Base-by-base conservation (phyloP, 35 echinoderm and acorn worm genomes). In the Lytechinus pictus region DNA sequence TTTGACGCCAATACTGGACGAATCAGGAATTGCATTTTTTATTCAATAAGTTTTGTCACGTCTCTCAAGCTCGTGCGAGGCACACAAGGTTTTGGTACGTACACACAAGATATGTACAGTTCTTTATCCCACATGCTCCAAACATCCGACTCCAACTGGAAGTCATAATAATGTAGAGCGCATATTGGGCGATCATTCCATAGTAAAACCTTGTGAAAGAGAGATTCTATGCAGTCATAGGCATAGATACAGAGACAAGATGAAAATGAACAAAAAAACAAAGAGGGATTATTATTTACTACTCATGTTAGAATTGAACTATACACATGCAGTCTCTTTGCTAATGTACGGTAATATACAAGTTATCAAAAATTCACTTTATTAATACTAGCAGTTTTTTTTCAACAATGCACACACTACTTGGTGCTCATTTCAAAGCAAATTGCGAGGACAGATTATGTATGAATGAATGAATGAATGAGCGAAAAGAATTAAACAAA, bases 21-120 rank as follows among this genome's bases (percentile, higher is more conserved):
- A 93, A 93, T 93, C 92, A 93, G 92, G 92, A 93, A 93, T 93
- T 93, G 92, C 92, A 93, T 93, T 93, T 93, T 93, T 55, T 93
- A 90, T 90, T 90, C 88, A 93, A 93, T 93, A 93, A 52, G 88
- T 93, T 93, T 54, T 93, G 92, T 93, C 54, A 93, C 52, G 53
- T 93, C 92, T 57, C 92, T 57, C 92, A 93, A 57, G 92, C 92
- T 93, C 54, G 54, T 93, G 53, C 52, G 52, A 93, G 92, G 92
- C 92, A 93, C 92, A 93, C 92, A 93, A 93, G 92, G 92, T 93
- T 93, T 90, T 54, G 28, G 88, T 90, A 90, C 88, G 92, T 93
- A 93, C 92, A 93, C 92, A 93, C 92, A 57, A 93, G 28, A 90
- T 93, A 93, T 93, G 92, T 93, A 93, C 92, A 93, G 53, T 54